Conservation (phyloP, 2,797 vertebrate species). For the Alca torda region DNA sequence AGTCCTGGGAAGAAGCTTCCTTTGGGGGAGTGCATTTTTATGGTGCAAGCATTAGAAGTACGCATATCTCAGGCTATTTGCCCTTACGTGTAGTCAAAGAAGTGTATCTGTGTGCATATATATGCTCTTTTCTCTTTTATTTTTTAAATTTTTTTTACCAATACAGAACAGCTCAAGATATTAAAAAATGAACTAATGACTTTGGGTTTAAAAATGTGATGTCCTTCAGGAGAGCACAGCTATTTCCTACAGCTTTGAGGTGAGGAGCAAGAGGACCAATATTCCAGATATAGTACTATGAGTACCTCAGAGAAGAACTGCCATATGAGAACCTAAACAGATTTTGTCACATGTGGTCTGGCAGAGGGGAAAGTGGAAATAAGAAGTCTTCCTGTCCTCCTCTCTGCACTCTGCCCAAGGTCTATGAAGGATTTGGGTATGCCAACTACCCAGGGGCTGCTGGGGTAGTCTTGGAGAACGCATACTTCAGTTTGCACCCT, state of each 20-base stretch:
- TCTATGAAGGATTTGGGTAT: neutral
- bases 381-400: neutral
- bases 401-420: neutral
- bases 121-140: neutral
- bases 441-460: neutral
- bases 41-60: neutral
- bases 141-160: neutral
- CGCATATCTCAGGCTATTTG: neutral
- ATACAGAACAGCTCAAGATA: neutral
- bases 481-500: neutral
- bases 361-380: neutral
- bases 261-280: neutral
- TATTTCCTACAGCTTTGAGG: neutral
- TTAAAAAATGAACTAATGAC: neutral
- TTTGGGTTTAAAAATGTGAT: neutral
- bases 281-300: neutral
- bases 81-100: neutral
- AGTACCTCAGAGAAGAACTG: neutral
- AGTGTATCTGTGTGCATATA: neutral
- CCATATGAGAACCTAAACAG: neutral
- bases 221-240: neutral
- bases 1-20: conserved; percentile 65
- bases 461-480: neutral
- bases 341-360: neutral
- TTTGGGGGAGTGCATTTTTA: conserved; percentile 37